phyloP scores from a whole-genome alignment of 1,140 invertebrate species.

The Cyclargus thomasi region DNA sequence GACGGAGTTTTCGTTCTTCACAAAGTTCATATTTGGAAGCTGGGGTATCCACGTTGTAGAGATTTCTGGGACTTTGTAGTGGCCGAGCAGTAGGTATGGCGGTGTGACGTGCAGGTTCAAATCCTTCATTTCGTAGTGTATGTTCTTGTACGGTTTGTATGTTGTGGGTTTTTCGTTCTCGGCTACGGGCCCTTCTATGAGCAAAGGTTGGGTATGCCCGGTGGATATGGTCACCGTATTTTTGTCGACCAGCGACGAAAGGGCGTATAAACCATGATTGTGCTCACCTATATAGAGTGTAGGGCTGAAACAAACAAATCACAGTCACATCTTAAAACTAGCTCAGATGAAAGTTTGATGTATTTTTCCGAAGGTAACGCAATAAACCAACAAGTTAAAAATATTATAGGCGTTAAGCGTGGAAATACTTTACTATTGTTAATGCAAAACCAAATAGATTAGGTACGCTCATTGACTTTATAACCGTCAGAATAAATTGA shows the following conservation, averaged over 20 bases:
- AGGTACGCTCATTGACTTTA: too few relatives aligned
- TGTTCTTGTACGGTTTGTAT: slow-evolving; percentile 68
- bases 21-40: slow-evolving; percentile 49
- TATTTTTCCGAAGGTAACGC: too few relatives aligned
- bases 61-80: slow-evolving; percentile 88
- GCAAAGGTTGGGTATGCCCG: slow-evolving; percentile 76
- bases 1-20: slow-evolving; percentile 40
- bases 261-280: slow-evolving; percentile 89
- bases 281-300: slow-evolving; percentile 96
- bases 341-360: too few relatives aligned
- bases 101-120: slow-evolving; percentile 59
- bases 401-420: too few relatives aligned
- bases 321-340: too few relatives aligned
- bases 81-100: slow-evolving; percentile 77
- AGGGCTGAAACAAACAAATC: slow-evolving; percentile 83
- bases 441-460: too few relatives aligned
- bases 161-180: slow-evolving; percentile 42
- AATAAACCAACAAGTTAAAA: too few relatives aligned
- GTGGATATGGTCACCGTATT: slow-evolving; percentile 84
- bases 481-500: too few relatives aligned
- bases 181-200: slow-evolving; percentile 81
- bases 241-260: slow-evolving; percentile 93
- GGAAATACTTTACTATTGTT: too few relatives aligned
- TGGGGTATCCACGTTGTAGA: slow-evolving; percentile 57
- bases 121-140: slow-evolving; percentile 68